Conservation (phyloP, 2,797 vertebrate genomes). For the Parauchenoglanis punctatus region DNA sequence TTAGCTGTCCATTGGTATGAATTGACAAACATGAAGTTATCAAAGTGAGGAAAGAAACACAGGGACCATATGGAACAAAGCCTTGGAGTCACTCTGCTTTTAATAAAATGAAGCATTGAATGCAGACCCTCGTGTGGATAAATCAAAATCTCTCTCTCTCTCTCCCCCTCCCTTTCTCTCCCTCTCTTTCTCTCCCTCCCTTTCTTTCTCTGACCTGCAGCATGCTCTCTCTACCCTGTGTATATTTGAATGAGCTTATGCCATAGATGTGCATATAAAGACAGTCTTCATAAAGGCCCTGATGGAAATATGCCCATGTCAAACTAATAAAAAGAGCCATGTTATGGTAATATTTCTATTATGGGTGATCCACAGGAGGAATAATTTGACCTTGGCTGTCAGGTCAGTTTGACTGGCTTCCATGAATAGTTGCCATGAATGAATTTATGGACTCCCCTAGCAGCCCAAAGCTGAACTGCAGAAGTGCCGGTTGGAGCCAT, state of each 20-base stretch:
- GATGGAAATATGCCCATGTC: constrained; percentile 42
- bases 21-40: not conserved
- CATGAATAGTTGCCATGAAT: not conserved
- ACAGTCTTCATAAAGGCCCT: not conserved
- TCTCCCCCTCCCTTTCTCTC: not conserved
- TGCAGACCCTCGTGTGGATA: not conserved
- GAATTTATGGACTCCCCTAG: constrained; percentile 31
- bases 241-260: not conserved
- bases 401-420: constrained; percentile 48
- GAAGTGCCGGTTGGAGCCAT: not conserved
- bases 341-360: constrained; percentile 54
- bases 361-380: constrained; percentile 30
- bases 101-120: constrained; percentile 2
- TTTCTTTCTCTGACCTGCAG: not conserved
- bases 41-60: not conserved
- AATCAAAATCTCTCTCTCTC: not conserved
- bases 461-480: constrained; percentile 45
- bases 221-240: not conserved
- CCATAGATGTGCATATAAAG: constrained; percentile 27
- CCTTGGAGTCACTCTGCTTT: not conserved
- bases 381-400: constrained; percentile 56
- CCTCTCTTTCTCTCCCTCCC: not conserved
- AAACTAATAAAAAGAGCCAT: constrained; percentile 45
- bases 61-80: not conserved
- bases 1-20: not conserved